Evolutionary conservation across 35 echinoderm and acorn worm genomes (phyloP), one percentile per base, ranked within the genome.

Genomic region (Heliocidaris erythrogramma): DNA sequence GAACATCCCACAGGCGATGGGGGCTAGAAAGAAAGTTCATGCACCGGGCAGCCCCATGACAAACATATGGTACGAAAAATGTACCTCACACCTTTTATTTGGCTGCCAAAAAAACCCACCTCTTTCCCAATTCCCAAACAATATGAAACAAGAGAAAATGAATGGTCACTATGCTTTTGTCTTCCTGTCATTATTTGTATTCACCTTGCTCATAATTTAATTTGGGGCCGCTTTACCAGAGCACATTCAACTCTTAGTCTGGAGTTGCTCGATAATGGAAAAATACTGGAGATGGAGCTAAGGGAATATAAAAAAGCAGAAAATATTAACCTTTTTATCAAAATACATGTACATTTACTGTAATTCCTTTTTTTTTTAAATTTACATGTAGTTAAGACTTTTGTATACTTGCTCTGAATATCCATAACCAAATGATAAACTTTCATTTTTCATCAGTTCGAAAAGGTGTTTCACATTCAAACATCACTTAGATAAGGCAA

Each of bases 11-110:
- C 65, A 24, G 65, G 65, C 65, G 65, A 78, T 78, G 27, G 14
- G 65, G 27, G 65, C 27, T 21, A 24, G 65, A 27, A 24, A 78
- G 65, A 78, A 78, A 78, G 65, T 78, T 78, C 65, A 78, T 4
- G 65, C 18, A n/a, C 8, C 65, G 65, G 65, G 65, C 65, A 78
- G 65, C 65, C 65, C 65, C 65, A 78, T 78, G 65, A 78, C 18
- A 78, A 78, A 78, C 65, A 78, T n/a, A 78, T 78, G 65, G 65
- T 78, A 21, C 27, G 65, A 78, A 78, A 78, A 78, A 78, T 78
- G 65, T 78, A 78, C 65, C 65, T 78, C 65, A 78, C 65, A 27
- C 65, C 65, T 78, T 18, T 78, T 24, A 78, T 78, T 78, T 78
- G 18, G 24, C 65, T 78, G 65, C 65, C 65, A 78, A 78, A 78